phyloP scores from a whole-genome alignment of 2,113 vertebrate species.

The Etheostoma spectabile region DNA sequence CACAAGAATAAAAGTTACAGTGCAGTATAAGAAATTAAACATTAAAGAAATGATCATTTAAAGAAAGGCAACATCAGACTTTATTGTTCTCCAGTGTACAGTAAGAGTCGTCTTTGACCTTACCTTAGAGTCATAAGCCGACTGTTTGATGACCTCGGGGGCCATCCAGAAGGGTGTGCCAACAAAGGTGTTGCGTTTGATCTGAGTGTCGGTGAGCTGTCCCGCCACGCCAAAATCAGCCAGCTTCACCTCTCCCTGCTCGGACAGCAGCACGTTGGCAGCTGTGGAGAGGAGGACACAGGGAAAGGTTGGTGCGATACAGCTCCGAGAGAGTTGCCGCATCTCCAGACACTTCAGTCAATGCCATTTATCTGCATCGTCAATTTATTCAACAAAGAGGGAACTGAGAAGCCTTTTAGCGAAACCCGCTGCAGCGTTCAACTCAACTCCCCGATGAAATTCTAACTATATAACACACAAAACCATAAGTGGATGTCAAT shows the following conservation, averaged over 20 bases:
- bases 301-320: not conserved
- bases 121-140: slow-evolving; percentile 86
- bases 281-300: slow-evolving; percentile 59
- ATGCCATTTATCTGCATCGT: slow-evolving; percentile 13
- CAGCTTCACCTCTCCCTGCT: slow-evolving; percentile 86
- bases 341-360: slow-evolving; percentile 8
- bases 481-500: slow-evolving; percentile 47
- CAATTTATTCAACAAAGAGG: slow-evolving; percentile 39
- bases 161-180: slow-evolving; percentile 89
- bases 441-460: slow-evolving; percentile 18
- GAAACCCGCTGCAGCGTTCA: not conserved
- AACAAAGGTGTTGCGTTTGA: slow-evolving; percentile 87
- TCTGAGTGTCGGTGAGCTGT: slow-evolving; percentile 87
- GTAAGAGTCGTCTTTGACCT: not conserved
- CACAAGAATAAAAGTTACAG: too few relatives aligned
- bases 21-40: too few relatives aligned
- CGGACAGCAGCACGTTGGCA: slow-evolving; percentile 86
- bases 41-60: too few relatives aligned
- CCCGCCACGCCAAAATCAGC: slow-evolving; percentile 86
- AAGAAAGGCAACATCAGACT: too few relatives aligned
- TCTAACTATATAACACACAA: slow-evolving; percentile 39
- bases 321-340: not conserved
- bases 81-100: too few relatives aligned
- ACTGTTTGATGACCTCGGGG: slow-evolving; percentile 87
- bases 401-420: slow-evolving; percentile 50